Conservation (phyloP, 2,113 vertebrate species). For the Ceyx margarethae region DNA sequence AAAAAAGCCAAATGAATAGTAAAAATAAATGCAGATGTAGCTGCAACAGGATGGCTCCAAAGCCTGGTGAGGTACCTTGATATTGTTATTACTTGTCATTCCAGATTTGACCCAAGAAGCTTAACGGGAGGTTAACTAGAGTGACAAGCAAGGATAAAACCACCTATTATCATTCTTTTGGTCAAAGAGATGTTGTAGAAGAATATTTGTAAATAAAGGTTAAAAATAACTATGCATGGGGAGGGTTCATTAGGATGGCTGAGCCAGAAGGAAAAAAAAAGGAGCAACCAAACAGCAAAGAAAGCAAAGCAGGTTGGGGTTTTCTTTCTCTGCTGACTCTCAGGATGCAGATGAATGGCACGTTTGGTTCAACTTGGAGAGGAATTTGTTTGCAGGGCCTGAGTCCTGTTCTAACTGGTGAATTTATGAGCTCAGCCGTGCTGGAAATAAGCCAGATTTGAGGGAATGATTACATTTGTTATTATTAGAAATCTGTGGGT, state of each 20-base stretch:
- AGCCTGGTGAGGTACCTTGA: background rate
- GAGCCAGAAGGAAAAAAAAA: background rate
- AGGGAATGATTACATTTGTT: background rate
- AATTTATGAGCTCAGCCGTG: background rate
- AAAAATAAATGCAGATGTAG: background rate
- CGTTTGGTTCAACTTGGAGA: background rate
- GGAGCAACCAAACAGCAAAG: background rate
- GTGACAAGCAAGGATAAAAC: background rate
- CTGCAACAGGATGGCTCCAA: background rate
- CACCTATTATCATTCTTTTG: background rate
- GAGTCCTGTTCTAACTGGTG: background rate
- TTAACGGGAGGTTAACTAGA: background rate
- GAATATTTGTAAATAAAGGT: background rate
- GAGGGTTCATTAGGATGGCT: background rate
- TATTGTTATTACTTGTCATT: background rate
- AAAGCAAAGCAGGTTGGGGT: background rate
- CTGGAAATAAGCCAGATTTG: constrained; percentile 19
- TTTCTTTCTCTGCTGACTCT: background rate
- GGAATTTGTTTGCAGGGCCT: background rate
- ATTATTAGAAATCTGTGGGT: constrained; percentile 35
- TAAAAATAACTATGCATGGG: background rate
- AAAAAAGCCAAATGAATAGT: background rate
- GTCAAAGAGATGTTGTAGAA: background rate
- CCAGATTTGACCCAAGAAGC: background rate
- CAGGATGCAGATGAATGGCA: background rate